Evolutionary conservation across 2,797 vertebrate species (phyloP), one percentile per base, ranked within the genome.

Genomic region (Sebastes alutus): DNA sequence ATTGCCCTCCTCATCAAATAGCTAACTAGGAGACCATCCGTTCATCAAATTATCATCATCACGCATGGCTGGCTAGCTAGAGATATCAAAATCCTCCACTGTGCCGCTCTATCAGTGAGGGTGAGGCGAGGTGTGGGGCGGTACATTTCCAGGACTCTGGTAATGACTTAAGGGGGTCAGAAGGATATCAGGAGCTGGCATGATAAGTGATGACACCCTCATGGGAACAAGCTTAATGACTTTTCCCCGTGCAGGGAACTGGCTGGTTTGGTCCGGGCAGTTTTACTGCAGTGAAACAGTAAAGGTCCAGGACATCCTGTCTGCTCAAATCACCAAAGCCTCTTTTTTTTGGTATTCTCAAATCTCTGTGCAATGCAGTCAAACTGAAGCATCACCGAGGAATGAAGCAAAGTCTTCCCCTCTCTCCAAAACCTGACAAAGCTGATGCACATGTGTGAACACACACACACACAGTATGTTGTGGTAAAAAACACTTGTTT

Each of bases 101-200:
- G 72, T 30, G 78, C 71, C 1, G 56, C 78, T 82, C 82, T 35
- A 61, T 52, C 59, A 23, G 75, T 6, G 82, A 82, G 81, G 87
- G 87, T 66, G 55, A 84, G 76, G 71, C 68, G 80, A 87, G 78
- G 87, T 90, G 84, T 85, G 72, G 80, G 78, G 59, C 4, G 38
- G 81, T 81, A 85, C 88, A 80, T 85, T 89, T 87, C 67, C 77
- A 86, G 81, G 63, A 75, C 78, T 42, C 62, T 80, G 80, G 79
- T 92, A 94, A 94, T 91, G 88, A 93, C 90, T 91, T 86, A 86
- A 90, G 87, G 90, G 88, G 92, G 90, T 92, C 87, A 92, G 89
- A 82, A 89, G 89, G 90, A 93, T 90, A 92, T 92, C 89, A 87
- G 86, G 86, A 84, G 84, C 89, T 86, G 83, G 86, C 84, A 89